Conservation (phyloP, 2,797 vertebrate genomes). For the Pangasius krempfi region DNA sequence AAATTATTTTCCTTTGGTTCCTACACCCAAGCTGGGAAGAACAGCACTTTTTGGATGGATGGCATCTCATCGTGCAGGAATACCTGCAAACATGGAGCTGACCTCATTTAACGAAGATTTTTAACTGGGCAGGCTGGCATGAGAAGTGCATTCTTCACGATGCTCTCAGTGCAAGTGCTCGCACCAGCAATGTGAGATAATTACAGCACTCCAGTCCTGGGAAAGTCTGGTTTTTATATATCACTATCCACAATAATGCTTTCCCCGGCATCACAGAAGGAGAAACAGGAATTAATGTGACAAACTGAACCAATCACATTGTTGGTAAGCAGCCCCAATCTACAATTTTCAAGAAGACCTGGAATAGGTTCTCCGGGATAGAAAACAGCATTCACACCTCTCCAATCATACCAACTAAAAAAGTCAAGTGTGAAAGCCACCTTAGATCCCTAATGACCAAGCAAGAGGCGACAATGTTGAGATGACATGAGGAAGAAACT, state of each 20-base stretch:
- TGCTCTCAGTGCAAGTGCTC: background rate
- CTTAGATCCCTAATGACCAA: background rate
- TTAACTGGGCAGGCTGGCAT: background rate
- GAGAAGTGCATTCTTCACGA: background rate
- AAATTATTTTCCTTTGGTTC: background rate
- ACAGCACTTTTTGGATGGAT: background rate
- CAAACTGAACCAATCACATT: background rate
- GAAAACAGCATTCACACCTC: background rate
- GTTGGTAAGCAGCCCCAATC: background rate
- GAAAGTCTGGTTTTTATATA: background rate
- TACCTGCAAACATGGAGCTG: background rate
- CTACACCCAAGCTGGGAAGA: background rate
- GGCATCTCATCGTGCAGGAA: background rate
- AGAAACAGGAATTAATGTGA: background rate
- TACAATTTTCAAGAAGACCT: background rate
- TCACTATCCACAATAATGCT: background rate
- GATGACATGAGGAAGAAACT: background rate
- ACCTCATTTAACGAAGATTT: background rate
- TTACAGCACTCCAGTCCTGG: background rate
- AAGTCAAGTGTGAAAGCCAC: background rate
- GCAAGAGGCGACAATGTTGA: background rate
- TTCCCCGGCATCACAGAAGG: no score
- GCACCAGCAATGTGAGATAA: background rate
- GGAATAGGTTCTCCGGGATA: background rate
- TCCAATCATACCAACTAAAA: background rate